These are phyloP conservation scores for Sesamia inferens DNA, from an alignment of 2,888 invertebrate genomes.

Conservation along the genomic window DNA sequence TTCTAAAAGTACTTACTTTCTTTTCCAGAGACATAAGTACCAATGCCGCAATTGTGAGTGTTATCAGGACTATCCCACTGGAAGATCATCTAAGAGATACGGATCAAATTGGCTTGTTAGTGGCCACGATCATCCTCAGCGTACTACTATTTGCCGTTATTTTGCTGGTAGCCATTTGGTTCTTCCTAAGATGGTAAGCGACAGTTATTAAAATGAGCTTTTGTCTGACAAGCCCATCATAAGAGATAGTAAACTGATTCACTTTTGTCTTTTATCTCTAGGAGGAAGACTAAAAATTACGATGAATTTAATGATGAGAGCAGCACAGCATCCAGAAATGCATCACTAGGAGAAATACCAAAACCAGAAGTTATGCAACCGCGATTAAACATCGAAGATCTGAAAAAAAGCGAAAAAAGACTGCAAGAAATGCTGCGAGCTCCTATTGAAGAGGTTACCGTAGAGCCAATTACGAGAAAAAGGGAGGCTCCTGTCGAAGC, in stretches of 20 bases:
- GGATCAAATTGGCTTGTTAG: slow-evolving; percentile 80
- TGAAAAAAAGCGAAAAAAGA: slow-evolving; percentile 82
- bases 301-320: slow-evolving; percentile 78
- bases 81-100: slow-evolving; percentile 83
- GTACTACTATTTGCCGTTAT: slow-evolving; percentile 81
- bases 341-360: slow-evolving; percentile 66
- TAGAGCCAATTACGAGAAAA: slow-evolving; percentile 62
- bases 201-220: slow-evolving; percentile 68
- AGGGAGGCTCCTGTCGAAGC: slow-evolving; percentile 64
- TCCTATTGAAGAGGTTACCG: slow-evolving; percentile 70
- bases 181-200: slow-evolving; percentile 82
- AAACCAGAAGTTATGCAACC: slow-evolving; percentile 74
- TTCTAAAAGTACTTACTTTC: slow-evolving; percentile 23
- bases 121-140: slow-evolving; percentile 82
- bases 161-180: slow-evolving; percentile 76
- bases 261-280: slow-evolving; percentile 68
- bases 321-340: slow-evolving; percentile 76
- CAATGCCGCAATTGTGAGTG: slow-evolving; percentile 70
- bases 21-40: slow-evolving; percentile 81
- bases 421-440: slow-evolving; percentile 82
- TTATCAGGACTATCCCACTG: slow-evolving; percentile 78
- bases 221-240: slow-evolving; percentile 50
- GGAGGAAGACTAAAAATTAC: slow-evolving; percentile 77
- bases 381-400: slow-evolving; percentile 80
- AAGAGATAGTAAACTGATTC: slow-evolving; percentile 50